Base-by-base conservation (phyloP, 92 coral and sea anemone species). In the Metridium senile region DNA sequence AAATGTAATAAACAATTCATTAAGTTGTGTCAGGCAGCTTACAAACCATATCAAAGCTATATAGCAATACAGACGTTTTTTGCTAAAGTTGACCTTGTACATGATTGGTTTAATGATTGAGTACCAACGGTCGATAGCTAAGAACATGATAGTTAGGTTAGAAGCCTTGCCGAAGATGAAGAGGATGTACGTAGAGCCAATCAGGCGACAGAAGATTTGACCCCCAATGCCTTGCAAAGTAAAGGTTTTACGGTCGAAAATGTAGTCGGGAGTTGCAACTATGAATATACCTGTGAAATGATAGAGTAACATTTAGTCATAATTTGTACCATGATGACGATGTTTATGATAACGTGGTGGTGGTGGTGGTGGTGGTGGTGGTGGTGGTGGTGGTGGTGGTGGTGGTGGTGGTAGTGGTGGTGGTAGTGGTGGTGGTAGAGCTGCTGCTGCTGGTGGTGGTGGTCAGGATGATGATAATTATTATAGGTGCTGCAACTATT, bases 61-160 rank as follows among this genome's bases (percentile, higher is more conserved):
- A 59, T 84, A 90, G 2, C 53, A 59, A 31, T 90, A 86, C 65
- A 87, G 59, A 8, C 91, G 88, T 0, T 72, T 78, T 64, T 75
- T 79, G 33, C 91, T 83, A 68, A 90, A 83, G 7, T 86, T 78
- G 9, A 86, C 86, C 56, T 84, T 90, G 82, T 90, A 90, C 62
- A 72, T 77, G 49, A 90, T 86, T 0, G 95, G 95, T 33, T 87
- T 79, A 4, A 79, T 81, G 63, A 90, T 88, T 1, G 95, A 87
- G 71, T 79, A 83, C 95, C 95, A 87, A 9, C 95, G 86, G 66
- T 90, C 95, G 13, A 87, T 80, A 34, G 95, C 88, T 27, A 90
- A 65, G 58, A 81, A 90, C 95, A 90, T 84, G 75, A 90, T 88
- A n/a, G 95, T 87, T n/a, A 84, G 78, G 0, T 88, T 88, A 8